Percentiles rank a stretch among this genome's conserved stretches.
Conservation (phyloP, 2,888 invertebrate genomes). For the Drosophila kanekoi region DNA sequence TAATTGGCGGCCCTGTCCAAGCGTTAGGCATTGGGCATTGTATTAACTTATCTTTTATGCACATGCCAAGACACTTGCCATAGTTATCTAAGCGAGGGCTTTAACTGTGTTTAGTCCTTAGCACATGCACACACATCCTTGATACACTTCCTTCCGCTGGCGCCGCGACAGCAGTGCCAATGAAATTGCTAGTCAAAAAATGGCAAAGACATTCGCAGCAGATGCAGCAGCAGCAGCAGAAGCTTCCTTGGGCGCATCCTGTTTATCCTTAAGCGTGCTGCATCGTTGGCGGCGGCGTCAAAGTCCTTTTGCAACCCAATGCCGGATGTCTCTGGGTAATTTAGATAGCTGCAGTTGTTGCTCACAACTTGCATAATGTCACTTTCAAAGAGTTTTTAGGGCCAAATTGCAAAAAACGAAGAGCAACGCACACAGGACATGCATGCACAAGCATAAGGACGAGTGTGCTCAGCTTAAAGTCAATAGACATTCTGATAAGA, state of each 20-base stretch:
- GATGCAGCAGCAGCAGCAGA: conserved; percentile 6
- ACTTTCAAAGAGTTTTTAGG: conserved; percentile 61
- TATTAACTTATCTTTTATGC: conserved; percentile 82
- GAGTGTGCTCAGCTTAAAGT: conserved; percentile 43
- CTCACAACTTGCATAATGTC: conserved; percentile 75
- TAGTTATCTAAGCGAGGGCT: conserved; percentile 29
- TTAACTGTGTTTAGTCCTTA: conserved; percentile 36
- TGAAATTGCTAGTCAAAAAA: conserved; percentile 71
- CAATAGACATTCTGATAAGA: conserved; percentile 27
- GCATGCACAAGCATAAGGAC: conserved; percentile 31
- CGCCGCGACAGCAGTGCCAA: conserved; percentile 42
- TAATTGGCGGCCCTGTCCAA: conserved; percentile 57
- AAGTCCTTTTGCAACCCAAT: conserved; percentile 51
- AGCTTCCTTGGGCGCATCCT: conserved; percentile 73
- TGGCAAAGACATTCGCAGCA: conserved; percentile 33
- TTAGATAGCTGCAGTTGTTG: conserved; percentile 78
- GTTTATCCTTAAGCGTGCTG: conserved; percentile 69
- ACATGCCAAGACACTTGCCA: conserved; percentile 50
- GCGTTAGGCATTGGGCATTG: conserved; percentile 22
- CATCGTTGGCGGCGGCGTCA: conserved; percentile 29
- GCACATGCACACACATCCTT: conserved; percentile 41
- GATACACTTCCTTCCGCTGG: conserved; percentile 65
- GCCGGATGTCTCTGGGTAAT: conserved; percentile 81
- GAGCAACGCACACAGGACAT: conserved; percentile 44
- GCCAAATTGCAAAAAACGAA: conserved; percentile 50